These are phyloP conservation scores for Lemur catta DNA, from an alignment of 2,797 vertebrate species.

Conservation along the genomic window DNA sequence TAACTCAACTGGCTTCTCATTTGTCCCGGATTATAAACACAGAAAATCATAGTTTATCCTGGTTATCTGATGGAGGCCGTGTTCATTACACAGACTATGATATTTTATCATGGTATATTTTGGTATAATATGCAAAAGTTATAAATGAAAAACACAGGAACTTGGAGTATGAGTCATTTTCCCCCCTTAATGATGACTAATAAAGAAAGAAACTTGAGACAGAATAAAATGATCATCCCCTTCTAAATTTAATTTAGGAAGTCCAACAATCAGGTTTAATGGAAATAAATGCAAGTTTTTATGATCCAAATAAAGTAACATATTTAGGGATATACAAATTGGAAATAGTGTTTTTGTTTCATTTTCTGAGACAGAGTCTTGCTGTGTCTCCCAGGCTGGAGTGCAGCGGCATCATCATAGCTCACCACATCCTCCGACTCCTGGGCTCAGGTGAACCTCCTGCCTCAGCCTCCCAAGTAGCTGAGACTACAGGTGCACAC, in stretches of 20 bases:
- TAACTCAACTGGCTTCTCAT: background rate
- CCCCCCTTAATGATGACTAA: background rate
- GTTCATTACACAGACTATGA: too few relatives aligned
- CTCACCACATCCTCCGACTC: background rate
- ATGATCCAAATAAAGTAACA: background rate
- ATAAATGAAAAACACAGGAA: slow-evolving; percentile 4
- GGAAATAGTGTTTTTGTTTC: background rate
- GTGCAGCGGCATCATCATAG: background rate
- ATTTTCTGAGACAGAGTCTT: background rate
- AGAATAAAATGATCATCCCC: background rate
- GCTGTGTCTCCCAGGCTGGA: background rate
- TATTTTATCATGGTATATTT: background rate
- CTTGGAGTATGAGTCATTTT: background rate
- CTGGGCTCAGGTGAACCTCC: background rate
- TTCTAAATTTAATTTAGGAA: background rate
- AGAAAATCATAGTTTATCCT: background rate
- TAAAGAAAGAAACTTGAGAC: background rate
- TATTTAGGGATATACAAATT: background rate
- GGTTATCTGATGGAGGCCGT: background rate
- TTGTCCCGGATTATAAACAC: background rate
- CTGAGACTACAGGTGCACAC: background rate
- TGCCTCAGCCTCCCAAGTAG: background rate
- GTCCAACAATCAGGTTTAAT: background rate
- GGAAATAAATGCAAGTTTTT: background rate
- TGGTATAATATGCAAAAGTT: background rate